Base-by-base conservation (phyloP, 2,113 vertebrate genomes). In the Tetraodon nigroviridis region DNA sequence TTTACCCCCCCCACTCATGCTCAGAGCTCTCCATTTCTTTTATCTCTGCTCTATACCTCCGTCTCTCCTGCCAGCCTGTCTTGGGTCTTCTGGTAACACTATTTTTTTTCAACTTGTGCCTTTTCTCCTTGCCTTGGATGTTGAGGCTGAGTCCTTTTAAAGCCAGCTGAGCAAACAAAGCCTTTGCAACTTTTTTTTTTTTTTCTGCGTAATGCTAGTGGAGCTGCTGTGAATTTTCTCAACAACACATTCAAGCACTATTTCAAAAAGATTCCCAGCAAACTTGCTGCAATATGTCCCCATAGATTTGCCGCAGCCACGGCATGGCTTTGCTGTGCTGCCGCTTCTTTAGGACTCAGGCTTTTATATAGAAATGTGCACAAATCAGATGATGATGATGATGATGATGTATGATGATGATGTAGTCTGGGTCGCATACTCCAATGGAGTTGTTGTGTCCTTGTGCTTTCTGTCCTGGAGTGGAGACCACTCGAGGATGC, bases 401-500 rank as follows among this genome's bases (percentile, higher is more conserved):
- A n/a, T n/a, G n/a, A n/a, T n/a, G n/a, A n/a, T n/a, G n/a, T n/a
- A n/a, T n/a, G n/a, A n/a, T n/a, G n/a, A n/a, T n/a, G 40, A 42
- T 42, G 40, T 15, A 42, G 40, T 3, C 14, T 42, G 24, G 24
- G 24, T 6, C 24, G 7, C 24, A 27, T 27, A 27, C 70, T 80
- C 79, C 54, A 61, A 51, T 58, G 58, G 24, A 72, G 69, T 44
- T 69, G 83, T 87, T 85, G 85, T 72, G 88, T 90, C 86, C 81
- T 83, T 67, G 87, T 85, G 88, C 77, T 84, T 55, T 87, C 86
- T 72, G 61, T 24, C 58, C 82, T 84, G 75, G 71, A 89, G 80
- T 50, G 69, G 66, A 78, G 73, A 85, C 83, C 83, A 84, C 77
- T 40, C n/a, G 74, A 81, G 76, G 69, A 76, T 65, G 79, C 55